A percentile compares a stretch with the other conserved stretches of the same genome.
Evolutionary conservation across 2,113 vertebrate species (phyloP).

Genomic region (Heloderma charlesbogerti): DNA sequence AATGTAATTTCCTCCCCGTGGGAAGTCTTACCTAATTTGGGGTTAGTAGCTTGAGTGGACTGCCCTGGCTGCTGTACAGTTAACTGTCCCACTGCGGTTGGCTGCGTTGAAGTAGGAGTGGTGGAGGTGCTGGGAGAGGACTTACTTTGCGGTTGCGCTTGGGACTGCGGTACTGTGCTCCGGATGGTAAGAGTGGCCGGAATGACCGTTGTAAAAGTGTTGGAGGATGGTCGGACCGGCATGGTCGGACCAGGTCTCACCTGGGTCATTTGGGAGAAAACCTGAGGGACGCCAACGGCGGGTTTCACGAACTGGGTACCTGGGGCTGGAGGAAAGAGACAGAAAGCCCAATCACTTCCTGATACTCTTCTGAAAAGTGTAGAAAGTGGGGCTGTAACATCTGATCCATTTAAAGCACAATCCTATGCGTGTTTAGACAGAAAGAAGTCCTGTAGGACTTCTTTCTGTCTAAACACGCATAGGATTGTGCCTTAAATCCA

Average conservation of each 20-base stretch:
- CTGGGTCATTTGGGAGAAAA: slow-evolving; percentile 84
- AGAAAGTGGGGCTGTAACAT: not conserved
- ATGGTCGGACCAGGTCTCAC: slow-evolving; percentile 76
- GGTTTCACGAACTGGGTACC: slow-evolving; percentile 89
- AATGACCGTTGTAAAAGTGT: slow-evolving; percentile 87
- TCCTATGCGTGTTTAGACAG: no score
- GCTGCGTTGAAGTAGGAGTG: slow-evolving; percentile 75
- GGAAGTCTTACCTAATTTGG: slow-evolving; percentile 80
- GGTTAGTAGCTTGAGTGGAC: slow-evolving; percentile 75
- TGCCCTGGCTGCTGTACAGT: slow-evolving; percentile 75
- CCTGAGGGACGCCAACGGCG: slow-evolving; percentile 82
- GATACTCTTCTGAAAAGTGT: not conserved
- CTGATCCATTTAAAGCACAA: no score
- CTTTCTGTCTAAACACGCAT: no score
- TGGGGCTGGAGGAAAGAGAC: slow-evolving; percentile 75
- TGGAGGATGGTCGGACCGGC: slow-evolving; percentile 78
- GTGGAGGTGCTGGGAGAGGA: slow-evolving; percentile 77
- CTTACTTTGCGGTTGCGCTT: slow-evolving; percentile 78
- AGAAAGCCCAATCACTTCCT: not conserved
- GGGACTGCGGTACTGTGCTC: slow-evolving; percentile 80
- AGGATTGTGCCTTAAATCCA: no score
- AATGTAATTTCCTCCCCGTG: not conserved
- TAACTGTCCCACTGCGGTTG: slow-evolving; percentile 75
- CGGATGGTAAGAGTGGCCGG: slow-evolving; percentile 89
- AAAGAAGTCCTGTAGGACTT: no score